A percentile compares a stretch with the other conserved stretches of the same genome.
phyloP scores from a whole-genome alignment of 2,113 vertebrate genomes.

The Chunga burmeisteri region DNA sequence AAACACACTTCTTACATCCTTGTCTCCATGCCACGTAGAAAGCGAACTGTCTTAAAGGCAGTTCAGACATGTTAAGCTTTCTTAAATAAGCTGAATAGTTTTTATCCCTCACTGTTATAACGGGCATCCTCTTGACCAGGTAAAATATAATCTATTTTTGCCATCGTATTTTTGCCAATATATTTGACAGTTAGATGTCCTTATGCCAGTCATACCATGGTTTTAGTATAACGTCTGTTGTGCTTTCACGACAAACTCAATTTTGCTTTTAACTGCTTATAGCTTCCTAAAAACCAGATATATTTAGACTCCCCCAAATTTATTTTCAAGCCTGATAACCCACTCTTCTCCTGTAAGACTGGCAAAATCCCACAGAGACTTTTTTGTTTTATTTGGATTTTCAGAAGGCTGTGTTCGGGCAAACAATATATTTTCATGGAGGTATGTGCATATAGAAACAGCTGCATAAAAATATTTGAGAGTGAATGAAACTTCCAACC shows the following conservation, averaged over 20 bases:
- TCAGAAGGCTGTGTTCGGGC: not conserved
- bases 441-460: not conserved
- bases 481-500: not conserved
- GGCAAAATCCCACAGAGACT: not conserved
- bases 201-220: not conserved
- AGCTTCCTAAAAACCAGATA: not conserved
- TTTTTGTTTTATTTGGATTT: not conserved
- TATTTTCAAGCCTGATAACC: not conserved
- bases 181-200: not conserved
- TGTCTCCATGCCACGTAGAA: not conserved
- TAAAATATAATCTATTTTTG: not conserved
- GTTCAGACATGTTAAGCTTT: not conserved
- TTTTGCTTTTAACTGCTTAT: not conserved
- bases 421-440: not conserved
- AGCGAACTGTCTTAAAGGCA: not conserved
- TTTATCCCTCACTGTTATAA: not conserved
- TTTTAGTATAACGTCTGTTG: not conserved
- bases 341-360: not conserved
- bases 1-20: not conserved
- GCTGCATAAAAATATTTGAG: not conserved
- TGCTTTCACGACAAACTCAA: not conserved
- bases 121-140: not conserved
- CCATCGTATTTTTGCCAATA: not conserved
- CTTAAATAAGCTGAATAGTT: not conserved
- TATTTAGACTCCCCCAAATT: not conserved